These are phyloP conservation scores for Venustoraphidia nigricollis DNA, from an alignment of 2,888 invertebrate species.

Conservation along the genomic window DNA sequence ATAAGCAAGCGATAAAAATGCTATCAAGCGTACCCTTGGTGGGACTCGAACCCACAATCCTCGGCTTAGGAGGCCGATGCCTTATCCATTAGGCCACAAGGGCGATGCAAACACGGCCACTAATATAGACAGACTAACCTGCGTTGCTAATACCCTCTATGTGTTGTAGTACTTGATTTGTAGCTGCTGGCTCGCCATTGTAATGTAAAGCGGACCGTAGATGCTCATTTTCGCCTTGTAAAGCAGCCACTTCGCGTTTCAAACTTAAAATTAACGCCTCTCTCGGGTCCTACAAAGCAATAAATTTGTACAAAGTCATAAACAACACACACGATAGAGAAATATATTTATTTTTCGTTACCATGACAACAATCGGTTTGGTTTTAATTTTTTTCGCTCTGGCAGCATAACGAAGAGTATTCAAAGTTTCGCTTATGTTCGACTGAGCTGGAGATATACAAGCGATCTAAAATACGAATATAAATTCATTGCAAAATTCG, in stretches of 20 bases:
- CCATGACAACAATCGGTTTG: conserved; percentile 88
- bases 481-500: neutral
- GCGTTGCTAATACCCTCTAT: neutral
- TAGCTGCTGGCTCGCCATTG: conserved; percentile 33
- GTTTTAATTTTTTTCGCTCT: conserved; percentile 85
- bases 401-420: conserved; percentile 83
- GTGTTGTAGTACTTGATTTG: neutral
- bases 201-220: conserved; percentile 59
- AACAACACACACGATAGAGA: too few species aligned
- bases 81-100: conserved; percentile 66
- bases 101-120: conserved; percentile 23
- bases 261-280: conserved; percentile 81
- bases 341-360: conserved; percentile 25
- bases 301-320: neutral
- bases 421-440: conserved; percentile 75
- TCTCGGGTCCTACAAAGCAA: conserved; percentile 57
- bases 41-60: conserved; percentile 65
- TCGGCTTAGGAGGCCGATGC: conserved; percentile 66
- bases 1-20: conserved; percentile 5
- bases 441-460: conserved; percentile 83
- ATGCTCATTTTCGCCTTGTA: conserved; percentile 81
- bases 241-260: conserved; percentile 70
- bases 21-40: conserved; percentile 40
- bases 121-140: conserved; percentile 1
- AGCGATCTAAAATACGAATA: conserved; percentile 53